Conservation (phyloP, 2,888 invertebrate species). For the Xanthorhoe designata region DNA sequence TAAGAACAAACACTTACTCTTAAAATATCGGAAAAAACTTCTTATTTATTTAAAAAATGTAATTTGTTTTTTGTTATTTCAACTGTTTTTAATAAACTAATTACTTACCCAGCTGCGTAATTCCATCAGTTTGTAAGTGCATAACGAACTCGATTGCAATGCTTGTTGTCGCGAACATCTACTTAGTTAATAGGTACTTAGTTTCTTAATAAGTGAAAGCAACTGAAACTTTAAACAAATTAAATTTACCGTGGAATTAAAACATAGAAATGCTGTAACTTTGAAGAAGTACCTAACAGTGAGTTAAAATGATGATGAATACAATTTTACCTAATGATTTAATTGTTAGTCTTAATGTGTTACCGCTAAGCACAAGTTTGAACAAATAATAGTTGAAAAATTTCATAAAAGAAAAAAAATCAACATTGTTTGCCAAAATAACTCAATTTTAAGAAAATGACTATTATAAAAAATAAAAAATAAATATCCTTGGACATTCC, state of each 20-base stretch:
- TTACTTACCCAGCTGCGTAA: conserved; percentile 9
- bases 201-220: conserved; percentile 35
- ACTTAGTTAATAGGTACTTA: neutral
- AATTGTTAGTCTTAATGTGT: too few relatives aligned
- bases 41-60: neutral
- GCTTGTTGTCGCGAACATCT: conserved; percentile 22
- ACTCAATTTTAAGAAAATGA: too few relatives aligned
- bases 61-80: neutral
- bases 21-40: neutral
- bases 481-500: too few relatives aligned
- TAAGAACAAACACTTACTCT: neutral
- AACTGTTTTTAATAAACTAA: conserved; percentile 2
- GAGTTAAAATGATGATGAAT: too few relatives aligned
- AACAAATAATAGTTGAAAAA: too few relatives aligned
- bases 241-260: conserved; percentile 1
- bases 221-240: conserved; percentile 7
- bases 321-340: too few relatives aligned
- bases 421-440: too few relatives aligned
- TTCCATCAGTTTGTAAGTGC: conserved; percentile 28
- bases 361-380: too few relatives aligned
- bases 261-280: neutral
- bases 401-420: too few relatives aligned
- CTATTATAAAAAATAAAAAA: too few relatives aligned
- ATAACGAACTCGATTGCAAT: conserved; percentile 30
- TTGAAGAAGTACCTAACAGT: neutral